Base-by-base conservation (phyloP, 1,140 invertebrate genomes). In the Ceratitis capitata region DNA sequence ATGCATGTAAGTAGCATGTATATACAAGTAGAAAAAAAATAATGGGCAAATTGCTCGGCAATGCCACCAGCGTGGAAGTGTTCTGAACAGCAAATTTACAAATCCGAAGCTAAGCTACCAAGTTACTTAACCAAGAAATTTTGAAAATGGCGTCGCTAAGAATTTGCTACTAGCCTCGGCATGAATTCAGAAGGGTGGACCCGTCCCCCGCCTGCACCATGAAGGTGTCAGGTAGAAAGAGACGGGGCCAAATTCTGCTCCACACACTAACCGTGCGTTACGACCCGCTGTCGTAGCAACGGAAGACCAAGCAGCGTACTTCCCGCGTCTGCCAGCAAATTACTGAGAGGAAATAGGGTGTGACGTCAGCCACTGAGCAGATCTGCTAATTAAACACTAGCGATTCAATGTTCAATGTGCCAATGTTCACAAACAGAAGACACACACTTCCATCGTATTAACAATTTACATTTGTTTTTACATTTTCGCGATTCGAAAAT, bases 121-220 rank as follows among this genome's bases (percentile, higher is more conserved):
- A 91, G 90, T 91, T 91, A 91, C 90, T 91, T 91, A 91, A 91
- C 90, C 89, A 91, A 91, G 89, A 91, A 91, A 91, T 91, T 91
- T 91, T 91, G 90, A 91, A 91, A 90, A 84, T 89, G 90, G 89
- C 89, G 88, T 89, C 91, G 89, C 88, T 88, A 90, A 90, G 88
- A 89, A 90, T 89, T 88, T 89, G 89, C 89, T 87, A 89, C 87
- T 88, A 88, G 90, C 89, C 89, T 91, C 90, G 86, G 88, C 85
- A 87, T 87, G 39, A 84, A 78, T 78, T 64, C 78, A 82, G 85
- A 82, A 56, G 74, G 78, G 78, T 85, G 78, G 61, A 51, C 64
- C 16, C 32, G 74, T n/a, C 69, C 61, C 23, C 64, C 84, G 14
- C 83, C 84, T 74, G 26, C 9, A 78, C 47, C 84, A 78, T 88